Conservation (phyloP, 2,113 vertebrate genomes). For the Corynorhinus townsendii region DNA sequence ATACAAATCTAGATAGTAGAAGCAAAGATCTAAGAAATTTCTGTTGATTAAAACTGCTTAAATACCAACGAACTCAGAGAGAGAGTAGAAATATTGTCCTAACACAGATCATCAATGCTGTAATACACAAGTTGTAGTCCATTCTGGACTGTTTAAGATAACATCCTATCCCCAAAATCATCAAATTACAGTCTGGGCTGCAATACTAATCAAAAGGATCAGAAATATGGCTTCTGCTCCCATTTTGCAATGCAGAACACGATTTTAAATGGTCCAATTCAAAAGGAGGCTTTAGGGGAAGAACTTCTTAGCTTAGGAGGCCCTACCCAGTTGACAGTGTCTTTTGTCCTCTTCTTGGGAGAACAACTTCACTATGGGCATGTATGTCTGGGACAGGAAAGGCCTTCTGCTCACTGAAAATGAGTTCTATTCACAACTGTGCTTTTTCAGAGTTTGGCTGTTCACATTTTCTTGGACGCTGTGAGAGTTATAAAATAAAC, state of each 20-base stretch:
- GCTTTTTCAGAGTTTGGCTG: conserved; percentile 72
- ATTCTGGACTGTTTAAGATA: background rate
- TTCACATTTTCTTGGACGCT: conserved; percentile 73
- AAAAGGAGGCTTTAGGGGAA: background rate
- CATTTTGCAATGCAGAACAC: background rate
- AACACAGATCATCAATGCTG: background rate
- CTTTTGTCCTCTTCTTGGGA: background rate
- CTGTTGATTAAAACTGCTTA: background rate
- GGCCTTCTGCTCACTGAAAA: conserved; percentile 63
- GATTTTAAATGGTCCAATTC: background rate
- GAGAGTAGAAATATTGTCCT: background rate
- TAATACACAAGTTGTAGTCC: background rate
- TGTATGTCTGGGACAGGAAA: conserved; percentile 1
- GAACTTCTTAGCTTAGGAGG: background rate
- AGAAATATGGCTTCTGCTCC: background rate
- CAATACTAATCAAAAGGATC: background rate
- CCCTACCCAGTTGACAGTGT: background rate
- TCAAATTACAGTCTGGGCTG: background rate
- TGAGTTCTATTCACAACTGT: conserved; percentile 77
- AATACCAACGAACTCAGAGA: background rate
- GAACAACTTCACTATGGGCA: background rate
- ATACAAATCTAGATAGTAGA: background rate
- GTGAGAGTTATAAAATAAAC: conserved; percentile 77
- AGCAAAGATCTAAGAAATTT: background rate
- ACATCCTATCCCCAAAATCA: background rate